Evolutionary conservation across 2,113 vertebrate species (phyloP), one percentile per base, ranked within the genome.

Genomic region (Ibidorhyncha struthersii): DNA sequence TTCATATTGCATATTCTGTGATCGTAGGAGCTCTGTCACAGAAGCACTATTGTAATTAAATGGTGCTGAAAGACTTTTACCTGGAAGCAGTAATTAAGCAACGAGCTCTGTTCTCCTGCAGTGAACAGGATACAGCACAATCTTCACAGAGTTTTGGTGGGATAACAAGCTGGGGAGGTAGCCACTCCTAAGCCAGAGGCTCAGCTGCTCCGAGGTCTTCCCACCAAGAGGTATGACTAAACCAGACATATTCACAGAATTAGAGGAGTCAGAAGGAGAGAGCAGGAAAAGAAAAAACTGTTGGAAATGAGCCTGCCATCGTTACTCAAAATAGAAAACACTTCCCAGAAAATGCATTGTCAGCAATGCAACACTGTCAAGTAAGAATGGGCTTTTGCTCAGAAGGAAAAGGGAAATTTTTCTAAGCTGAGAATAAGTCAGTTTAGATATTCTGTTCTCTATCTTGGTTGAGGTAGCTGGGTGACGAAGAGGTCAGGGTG

Each of bases 301-400:
- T 55, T 96, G 71, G 94, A 96, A 96, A 88, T 38, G 10, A 94
- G 55, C 40, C 80, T 95, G 58, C 93, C 52, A 47, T 92, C 38
- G 59, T 77, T 32, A 34, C 27, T 66, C 32, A 52, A 87, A 96
- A 82, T 14, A 94, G 55, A 96, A 97, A 89, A 61, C 22, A 30
- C 32, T 80, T 89, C 26, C 79, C 59, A 40, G 82, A 81, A 82
- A 63, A 10, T 71, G 29, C 5, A 34, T 52, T 67, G 56, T 95
- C 82, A 55, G 56, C 85, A 94, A 22, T 30, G 10, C 14, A 69
- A 32, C 25, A 4, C 10, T 82, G 58, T 91, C 43, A 83, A 71
- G 25, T 50, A 23, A 83, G 52, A 59, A 53, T 14, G 36, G 3
- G 17, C 22, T 59, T 95, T 41, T 70, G n/a, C 23, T 92, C 14